These are phyloP conservation scores for Epinephelus awoara DNA, from an alignment of 2,797 vertebrate species.

Conservation along the genomic window DNA sequence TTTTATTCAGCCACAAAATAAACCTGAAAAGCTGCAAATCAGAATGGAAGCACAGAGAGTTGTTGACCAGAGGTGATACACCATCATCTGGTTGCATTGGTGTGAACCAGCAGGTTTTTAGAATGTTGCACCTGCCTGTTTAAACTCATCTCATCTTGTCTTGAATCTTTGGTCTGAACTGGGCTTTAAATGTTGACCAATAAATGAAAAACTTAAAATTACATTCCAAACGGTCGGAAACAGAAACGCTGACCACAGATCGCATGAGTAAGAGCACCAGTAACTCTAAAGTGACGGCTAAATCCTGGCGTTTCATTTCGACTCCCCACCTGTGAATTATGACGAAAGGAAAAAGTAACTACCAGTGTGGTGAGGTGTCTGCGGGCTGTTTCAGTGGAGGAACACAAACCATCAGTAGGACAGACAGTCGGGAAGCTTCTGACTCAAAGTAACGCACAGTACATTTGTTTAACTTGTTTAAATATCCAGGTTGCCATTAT, in stretches of 20 bases:
- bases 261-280: neutral
- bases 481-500: neutral
- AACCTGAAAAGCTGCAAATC: no score
- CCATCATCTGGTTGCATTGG: no score
- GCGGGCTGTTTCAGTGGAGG: neutral
- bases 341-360: no score
- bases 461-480: neutral
- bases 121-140: no score
- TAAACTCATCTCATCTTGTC: no score
- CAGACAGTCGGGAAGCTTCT: neutral
- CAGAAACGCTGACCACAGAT: neutral
- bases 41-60: no score
- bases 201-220: neutral
- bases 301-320: neutral
- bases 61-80: no score
- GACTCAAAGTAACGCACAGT: neutral
- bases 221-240: constrained; percentile 2
- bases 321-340: neutral
- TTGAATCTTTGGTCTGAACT: no score
- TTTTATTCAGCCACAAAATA: no score
- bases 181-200: neutral
- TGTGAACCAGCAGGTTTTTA: no score
- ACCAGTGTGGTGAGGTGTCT: neutral
- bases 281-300: neutral
- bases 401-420: neutral